Base-by-base conservation (phyloP, 2,888 invertebrate species). In the Panopea generosa region DNA sequence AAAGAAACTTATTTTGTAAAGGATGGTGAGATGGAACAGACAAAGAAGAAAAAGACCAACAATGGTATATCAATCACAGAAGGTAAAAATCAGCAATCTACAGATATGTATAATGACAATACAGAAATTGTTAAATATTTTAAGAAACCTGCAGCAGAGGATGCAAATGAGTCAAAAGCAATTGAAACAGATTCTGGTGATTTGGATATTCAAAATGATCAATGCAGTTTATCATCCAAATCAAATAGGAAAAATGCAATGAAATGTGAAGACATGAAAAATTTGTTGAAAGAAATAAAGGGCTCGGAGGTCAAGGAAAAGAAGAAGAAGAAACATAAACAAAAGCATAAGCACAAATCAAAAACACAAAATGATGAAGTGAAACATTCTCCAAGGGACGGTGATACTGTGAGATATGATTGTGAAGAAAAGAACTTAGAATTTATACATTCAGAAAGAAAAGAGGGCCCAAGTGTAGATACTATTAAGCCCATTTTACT, bases 211-310 rank as follows among this genome's bases (percentile, higher is more conserved):
- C 7, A 22, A 16, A 16, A 66, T 33, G 20, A 26, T 52, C 6
- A 59, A 59, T n/a, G 11, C 33, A 33, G 11, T 33, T 33, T 11
- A 33, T 33, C 33, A 7, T 4, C 33, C 4, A 45, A 18, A 11
- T 27, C 22, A 11, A 40, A 40, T 6, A 76, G 71, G 50, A 77
- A 75, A 53, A 71, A 56, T 52, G 61, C 73, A 49, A 52, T 76
- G 38, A 79, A 73, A 73, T 71, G 70, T 20, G 63, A 74, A 53
- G 80, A 81, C 14, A 80, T 81, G 80, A 33, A 76, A 26, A 71
- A 63, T 29, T 60, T 77, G 56, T 56, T 83, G 55, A 80, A 70
- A 61, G 76, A 75, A 65, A 77, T 71, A 33, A 53, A 70, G 65
- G 60, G 33, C 20, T 55, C 49, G 45, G 76, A 56, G 38, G 67